phyloP scores from a whole-genome alignment of 2,797 vertebrate species.

The Lindbergichthys nudifrons region DNA sequence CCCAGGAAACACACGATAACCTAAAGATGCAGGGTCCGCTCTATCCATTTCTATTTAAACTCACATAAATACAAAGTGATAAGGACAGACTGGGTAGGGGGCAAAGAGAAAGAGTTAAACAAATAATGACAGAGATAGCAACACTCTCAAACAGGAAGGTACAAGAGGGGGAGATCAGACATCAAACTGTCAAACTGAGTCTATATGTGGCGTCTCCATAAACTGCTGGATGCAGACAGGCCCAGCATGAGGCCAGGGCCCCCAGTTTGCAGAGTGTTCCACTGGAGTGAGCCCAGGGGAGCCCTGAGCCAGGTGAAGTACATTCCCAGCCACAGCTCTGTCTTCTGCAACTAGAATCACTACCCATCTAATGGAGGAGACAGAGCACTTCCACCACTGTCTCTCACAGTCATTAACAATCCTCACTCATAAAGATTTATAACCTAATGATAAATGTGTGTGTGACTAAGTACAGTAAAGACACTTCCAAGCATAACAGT shows the following conservation, averaged over 20 bases:
- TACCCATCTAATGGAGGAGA: conserved; percentile 58
- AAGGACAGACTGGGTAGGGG: conserved; percentile 27
- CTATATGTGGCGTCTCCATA: conserved; percentile 79
- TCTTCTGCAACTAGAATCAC: conserved; percentile 71
- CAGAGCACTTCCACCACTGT: conserved; percentile 74
- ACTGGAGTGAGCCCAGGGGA: conserved; percentile 76
- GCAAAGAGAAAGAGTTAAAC: conserved; percentile 44
- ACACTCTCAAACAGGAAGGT: conserved; percentile 58
- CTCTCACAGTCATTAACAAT: conserved; percentile 77
- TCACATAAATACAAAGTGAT: conserved; percentile 47
- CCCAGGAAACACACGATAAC: conserved; percentile 58
- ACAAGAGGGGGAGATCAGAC: conserved; percentile 44
- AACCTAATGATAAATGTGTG: conserved; percentile 77
- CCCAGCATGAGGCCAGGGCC: conserved; percentile 73
- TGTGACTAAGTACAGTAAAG: conserved; percentile 80
- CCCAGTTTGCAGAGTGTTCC: conserved; percentile 62
- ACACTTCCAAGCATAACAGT: conserved; percentile 81
- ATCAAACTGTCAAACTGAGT: conserved; percentile 78
- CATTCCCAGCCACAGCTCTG: conserved; percentile 75
- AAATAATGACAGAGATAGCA: conserved; percentile 48
- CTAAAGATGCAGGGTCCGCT: conserved; percentile 46
- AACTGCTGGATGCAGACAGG: conserved; percentile 79
- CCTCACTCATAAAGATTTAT: conserved; percentile 81
- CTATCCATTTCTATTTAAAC: conserved; percentile 41
- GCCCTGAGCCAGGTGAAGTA: conserved; percentile 78